Evolutionary conservation across 2,888 invertebrate species (phyloP), one percentile per base, ranked within the genome.

Genomic region (Chironomus tentans): DNA sequence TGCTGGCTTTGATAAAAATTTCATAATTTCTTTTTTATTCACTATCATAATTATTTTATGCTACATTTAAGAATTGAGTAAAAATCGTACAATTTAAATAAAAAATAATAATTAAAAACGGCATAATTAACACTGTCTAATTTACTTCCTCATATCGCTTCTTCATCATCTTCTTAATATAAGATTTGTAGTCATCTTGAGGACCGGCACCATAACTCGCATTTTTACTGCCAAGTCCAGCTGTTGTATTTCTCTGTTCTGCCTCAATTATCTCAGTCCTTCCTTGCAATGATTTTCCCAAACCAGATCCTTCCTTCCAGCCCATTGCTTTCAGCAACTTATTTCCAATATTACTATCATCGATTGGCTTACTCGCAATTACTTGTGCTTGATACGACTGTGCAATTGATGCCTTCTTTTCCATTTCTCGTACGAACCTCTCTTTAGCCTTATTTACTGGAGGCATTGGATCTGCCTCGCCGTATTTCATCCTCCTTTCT

Each of bases 261-360:
- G 82, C 94, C 87, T 96, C 94, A 78, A 98, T 94, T 70, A 97
- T 97, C 75, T 93, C 93, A 24, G 95, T 94, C 80, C 95, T 87
- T 13, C 96, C 98, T 84, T 98, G 98, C 82, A 95, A 95, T 75
- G 90, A 88, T 82, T 93, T 94, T 0, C 99, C 98, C 22, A 99
- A 85, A 0, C 99, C 99, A 85, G 94, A 91, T 0, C 99, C 99
- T 82, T 96, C 96, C 5, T 92, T 92, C 99, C 99, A 99, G 4
- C 99, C 99, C 99, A 99, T 99, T 85, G 96, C 97, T 84, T 98
- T 97, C 78, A 99, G 83, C 83, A 99, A 87, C 81, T 95, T 92
- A 82, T 93, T 98, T 6, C 98, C 99, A 77, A 98, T 94, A 80
- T 97, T 97, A 79, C 94, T 95, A 0, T 93, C 90, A 79, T 94